These are phyloP conservation scores for Antrozous pallidus DNA, from an alignment of 2,797 vertebrate species.

Conservation along the genomic window DNA sequence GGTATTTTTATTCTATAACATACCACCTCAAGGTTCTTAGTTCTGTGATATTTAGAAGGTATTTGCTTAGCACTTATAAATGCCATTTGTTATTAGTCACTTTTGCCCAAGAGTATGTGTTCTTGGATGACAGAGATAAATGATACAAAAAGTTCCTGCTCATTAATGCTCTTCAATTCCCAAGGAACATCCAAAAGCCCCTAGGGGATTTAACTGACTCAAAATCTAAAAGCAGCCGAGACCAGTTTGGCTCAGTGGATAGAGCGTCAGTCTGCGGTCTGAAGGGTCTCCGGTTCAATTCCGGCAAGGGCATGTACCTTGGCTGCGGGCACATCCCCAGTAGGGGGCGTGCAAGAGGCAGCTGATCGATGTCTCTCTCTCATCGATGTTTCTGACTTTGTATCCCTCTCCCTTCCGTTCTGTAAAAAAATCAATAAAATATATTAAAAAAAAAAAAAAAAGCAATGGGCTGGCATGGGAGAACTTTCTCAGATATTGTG, in stretches of 20 bases:
- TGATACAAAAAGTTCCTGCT: not conserved
- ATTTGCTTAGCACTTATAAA: not conserved
- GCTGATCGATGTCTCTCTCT: too few relatives aligned
- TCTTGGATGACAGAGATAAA: not conserved
- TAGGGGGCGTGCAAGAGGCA: too few relatives aligned
- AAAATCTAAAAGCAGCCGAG: too few relatives aligned
- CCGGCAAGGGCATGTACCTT: too few relatives aligned
- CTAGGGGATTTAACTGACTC: not conserved
- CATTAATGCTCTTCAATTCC: not conserved
- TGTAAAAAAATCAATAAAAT: too few relatives aligned
- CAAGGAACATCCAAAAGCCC: not conserved
- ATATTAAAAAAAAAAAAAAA: too few relatives aligned
- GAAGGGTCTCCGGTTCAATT: too few relatives aligned
- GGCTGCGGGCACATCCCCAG: too few relatives aligned
- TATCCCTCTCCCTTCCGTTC: too few relatives aligned
- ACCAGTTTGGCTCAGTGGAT: too few relatives aligned
- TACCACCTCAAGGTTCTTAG: not conserved
- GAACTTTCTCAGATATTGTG: not conserved
- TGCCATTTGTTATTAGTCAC: constrained; percentile 7
- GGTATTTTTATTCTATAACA: not conserved
- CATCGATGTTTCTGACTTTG: too few relatives aligned
- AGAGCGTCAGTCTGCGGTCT: too few relatives aligned
- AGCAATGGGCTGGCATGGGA: not conserved
- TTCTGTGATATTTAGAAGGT: not conserved
- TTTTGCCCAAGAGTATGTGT: not conserved